Conservation (phyloP, 2,888 invertebrate genomes). For the Enchytraeus crypticus region DNA sequence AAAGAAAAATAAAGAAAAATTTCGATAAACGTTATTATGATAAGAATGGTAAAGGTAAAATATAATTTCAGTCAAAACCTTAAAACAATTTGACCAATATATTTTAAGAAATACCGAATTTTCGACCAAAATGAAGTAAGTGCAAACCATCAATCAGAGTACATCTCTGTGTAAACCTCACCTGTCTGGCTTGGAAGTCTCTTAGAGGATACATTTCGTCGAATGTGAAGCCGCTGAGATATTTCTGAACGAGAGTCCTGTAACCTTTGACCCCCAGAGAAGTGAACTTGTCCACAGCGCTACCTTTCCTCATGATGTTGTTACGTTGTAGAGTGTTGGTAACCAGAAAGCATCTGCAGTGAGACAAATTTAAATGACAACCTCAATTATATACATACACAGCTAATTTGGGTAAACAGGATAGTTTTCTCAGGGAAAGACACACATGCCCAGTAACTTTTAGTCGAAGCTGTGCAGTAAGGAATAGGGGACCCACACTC, state of each 20-base stretch:
- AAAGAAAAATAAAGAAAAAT: too few relatives aligned
- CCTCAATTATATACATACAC: too few relatives aligned
- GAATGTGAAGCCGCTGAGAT: conserved; percentile 16
- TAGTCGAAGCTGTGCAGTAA: too few relatives aligned
- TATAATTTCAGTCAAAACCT: too few relatives aligned
- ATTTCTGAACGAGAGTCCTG: conserved; percentile 12
- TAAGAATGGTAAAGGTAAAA: too few relatives aligned
- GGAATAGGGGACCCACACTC: too few relatives aligned
- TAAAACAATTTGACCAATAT: too few relatives aligned
- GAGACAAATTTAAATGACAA: too few relatives aligned
- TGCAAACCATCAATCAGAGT: neutral
- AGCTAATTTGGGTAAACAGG: neutral
- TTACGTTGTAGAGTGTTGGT: conserved; percentile 22
- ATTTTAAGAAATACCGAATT: too few relatives aligned
- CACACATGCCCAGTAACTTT: too few relatives aligned
- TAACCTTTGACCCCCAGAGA: conserved; percentile 20
- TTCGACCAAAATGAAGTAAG: too few relatives aligned
- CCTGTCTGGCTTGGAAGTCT: conserved; percentile 13
- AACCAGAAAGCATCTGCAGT: conserved; percentile 19
- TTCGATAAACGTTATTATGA: too few relatives aligned
- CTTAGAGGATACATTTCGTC: conserved; percentile 18
- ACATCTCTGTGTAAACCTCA: neutral
- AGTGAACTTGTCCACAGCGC: conserved; percentile 22
- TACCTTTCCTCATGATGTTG: conserved; percentile 18
- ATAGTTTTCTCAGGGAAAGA: neutral